Evolutionary conservation across 2,888 invertebrate genomes (phyloP), one percentile per base, ranked within the genome.

Genomic region (Microctonus brassicae): DNA sequence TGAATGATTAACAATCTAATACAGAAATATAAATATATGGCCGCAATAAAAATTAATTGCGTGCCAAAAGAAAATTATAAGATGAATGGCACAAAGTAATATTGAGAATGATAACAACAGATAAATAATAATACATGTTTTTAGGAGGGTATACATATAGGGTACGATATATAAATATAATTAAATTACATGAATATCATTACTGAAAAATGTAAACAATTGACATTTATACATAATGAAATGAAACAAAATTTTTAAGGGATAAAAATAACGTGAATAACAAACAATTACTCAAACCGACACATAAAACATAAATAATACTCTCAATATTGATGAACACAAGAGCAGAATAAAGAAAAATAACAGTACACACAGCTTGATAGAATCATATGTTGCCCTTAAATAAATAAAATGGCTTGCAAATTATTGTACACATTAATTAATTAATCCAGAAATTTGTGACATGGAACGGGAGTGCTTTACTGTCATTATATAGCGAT

Each of bases 381-480:
- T 74, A 72, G 73, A 68, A 67, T 74, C 70, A 73, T 73, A 62
- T n/a, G 72, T 74, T 73, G 72, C 71, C 72, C 73, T 76, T 75
- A 71, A 78, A 76, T 65, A 74, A 68, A 72, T 63, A 73, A 70
- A 73, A 52, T n/a, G 13, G 33, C 26, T 22, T 20, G 20, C 13
- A 36, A 42, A n/a, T n/a, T n/a, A n/a, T n/a, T n/a, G n/a, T n/a
- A 47, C 47, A 47, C 2, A 47, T 47, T 47, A 9, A 47, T n/a
- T 17, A 20, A 72, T 76, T 73, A 78, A 77, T 79, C 77, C 74
- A 76, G 73, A 79, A 75, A n/a, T n/a, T 73, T 75, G 73, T 76
- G 74, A 76, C 72, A 76, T 77, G 78, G 74, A 71, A 76, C 75
- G 74, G 77, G 76, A 78, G 76, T 78, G 80, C 79, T 80, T 80